Conservation (phyloP, 1,140 invertebrate species). For the Drusus annulatus region DNA sequence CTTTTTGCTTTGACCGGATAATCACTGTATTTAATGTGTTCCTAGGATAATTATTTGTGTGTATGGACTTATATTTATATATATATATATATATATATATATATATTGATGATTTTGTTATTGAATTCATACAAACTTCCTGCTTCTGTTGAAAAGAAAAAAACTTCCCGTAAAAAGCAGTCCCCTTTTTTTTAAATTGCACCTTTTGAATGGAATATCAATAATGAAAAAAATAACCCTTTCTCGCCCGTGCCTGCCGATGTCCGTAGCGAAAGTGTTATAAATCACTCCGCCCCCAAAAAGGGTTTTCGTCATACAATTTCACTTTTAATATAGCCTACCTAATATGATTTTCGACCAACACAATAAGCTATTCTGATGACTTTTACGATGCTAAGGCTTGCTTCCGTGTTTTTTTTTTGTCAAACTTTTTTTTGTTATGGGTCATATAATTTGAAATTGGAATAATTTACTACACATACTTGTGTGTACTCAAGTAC, state of each 20-base stretch:
- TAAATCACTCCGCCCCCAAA: constrained; percentile 51
- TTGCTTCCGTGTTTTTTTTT: constrained; percentile 30
- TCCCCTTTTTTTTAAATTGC: neutral
- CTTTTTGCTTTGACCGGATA: too few relatives aligned
- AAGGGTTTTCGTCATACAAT: constrained; percentile 50
- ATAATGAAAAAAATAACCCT: neutral
- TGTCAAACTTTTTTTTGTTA: neutral
- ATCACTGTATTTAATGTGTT: too few relatives aligned
- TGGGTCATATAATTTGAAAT: too few relatives aligned
- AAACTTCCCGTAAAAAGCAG: too few relatives aligned
- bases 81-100: too few relatives aligned
- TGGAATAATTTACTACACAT: too few relatives aligned
- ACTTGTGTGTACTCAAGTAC: too few relatives aligned
- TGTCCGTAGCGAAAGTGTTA: constrained; percentile 56
- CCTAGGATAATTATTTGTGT: too few relatives aligned
- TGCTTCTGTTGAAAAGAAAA: too few relatives aligned
- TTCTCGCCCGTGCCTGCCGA: constrained; percentile 29
- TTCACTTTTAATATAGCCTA: constrained; percentile 50
- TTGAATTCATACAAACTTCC: too few relatives aligned
- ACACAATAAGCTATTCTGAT: constrained; percentile 19
- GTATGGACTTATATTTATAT: too few relatives aligned
- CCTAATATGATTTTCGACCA: constrained; percentile 49
- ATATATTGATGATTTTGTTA: too few relatives aligned
- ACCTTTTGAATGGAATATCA: neutral
- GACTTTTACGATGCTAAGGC: constrained; percentile 33